Conservation (phyloP, 2,113 vertebrate species). For the Pseudois nayaur region DNA sequence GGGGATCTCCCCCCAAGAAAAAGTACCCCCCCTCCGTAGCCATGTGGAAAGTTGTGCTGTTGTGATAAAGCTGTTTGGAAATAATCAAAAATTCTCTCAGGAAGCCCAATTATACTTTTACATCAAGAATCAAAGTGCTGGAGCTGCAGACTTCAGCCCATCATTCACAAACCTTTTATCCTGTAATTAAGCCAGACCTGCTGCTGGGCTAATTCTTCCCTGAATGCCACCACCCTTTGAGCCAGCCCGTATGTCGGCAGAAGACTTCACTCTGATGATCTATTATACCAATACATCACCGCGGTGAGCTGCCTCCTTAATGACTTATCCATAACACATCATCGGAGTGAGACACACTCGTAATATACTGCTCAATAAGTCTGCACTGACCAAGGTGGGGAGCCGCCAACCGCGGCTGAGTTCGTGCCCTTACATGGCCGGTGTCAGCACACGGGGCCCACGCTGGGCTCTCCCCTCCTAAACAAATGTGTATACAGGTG, state of each 20-base stretch:
- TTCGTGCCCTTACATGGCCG: neutral
- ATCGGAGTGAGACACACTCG: slow-evolving; percentile 17
- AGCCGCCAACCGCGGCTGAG: neutral
- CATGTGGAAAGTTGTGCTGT: neutral
- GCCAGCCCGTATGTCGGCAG: neutral
- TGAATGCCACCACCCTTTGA: slow-evolving; percentile 43
- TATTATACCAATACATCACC: slow-evolving; percentile 19
- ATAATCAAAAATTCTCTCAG: slow-evolving; percentile 71
- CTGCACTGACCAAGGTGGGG: neutral
- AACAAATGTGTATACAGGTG: slow-evolving; percentile 26
- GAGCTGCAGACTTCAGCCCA: slow-evolving; percentile 52
- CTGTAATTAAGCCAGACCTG: slow-evolving; percentile 74
- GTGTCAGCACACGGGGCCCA: neutral
- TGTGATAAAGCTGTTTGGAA: slow-evolving; percentile 67
- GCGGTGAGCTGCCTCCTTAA: slow-evolving; percentile 47
- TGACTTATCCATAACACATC: slow-evolving; percentile 66
- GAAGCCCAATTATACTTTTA: slow-evolving; percentile 76
- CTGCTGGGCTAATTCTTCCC: slow-evolving; percentile 56
- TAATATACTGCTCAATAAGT: slow-evolving; percentile 49
- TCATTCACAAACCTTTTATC: slow-evolving; percentile 74
- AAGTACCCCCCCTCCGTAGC: neutral
- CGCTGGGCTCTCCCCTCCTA: neutral
- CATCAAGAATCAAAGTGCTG: slow-evolving; percentile 69
- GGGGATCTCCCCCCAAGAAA: neutral
- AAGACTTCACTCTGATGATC: slow-evolving; percentile 1